phyloP scores from a whole-genome alignment of 2,113 vertebrate genomes.

The Gymnogyps californianus region DNA sequence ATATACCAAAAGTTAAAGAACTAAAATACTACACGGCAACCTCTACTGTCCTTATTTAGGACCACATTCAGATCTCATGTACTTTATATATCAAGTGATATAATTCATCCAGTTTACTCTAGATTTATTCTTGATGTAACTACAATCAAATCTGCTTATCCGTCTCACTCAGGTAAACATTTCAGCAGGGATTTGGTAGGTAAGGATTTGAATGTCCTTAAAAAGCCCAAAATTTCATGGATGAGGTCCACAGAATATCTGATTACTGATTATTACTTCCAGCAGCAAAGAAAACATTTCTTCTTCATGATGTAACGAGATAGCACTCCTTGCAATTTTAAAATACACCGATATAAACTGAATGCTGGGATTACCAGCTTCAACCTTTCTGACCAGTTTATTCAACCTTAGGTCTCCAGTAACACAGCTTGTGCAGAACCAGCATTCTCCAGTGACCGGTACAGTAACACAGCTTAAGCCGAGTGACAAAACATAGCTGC shows the following conservation, averaged over 20 bases:
- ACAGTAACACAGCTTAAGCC: neutral
- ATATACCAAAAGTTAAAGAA: neutral
- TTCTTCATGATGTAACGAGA: neutral
- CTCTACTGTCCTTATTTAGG: neutral
- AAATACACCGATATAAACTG: neutral
- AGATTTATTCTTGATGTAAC: neutral
- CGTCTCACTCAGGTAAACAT: neutral
- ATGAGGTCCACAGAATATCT: neutral
- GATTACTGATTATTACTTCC: neutral
- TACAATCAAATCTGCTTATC: neutral
- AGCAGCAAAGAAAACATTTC: neutral
- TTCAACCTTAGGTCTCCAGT: neutral
- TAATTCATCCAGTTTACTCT: neutral
- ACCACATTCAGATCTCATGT: neutral
- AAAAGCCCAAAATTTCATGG: neutral
- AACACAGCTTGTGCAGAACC: neutral
- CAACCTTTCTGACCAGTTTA: neutral
- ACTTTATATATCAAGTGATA: neutral
- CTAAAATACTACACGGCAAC: neutral
- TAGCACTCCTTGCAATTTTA: neutral
- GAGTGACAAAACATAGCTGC: neutral
- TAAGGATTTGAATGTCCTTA: neutral
- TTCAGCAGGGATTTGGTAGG: neutral
- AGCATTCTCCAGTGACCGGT: neutral
- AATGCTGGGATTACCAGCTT: neutral